Evolutionary conservation across 2,113 vertebrate species (phyloP).

Genomic region (Melanerpes aurifrons): DNA sequence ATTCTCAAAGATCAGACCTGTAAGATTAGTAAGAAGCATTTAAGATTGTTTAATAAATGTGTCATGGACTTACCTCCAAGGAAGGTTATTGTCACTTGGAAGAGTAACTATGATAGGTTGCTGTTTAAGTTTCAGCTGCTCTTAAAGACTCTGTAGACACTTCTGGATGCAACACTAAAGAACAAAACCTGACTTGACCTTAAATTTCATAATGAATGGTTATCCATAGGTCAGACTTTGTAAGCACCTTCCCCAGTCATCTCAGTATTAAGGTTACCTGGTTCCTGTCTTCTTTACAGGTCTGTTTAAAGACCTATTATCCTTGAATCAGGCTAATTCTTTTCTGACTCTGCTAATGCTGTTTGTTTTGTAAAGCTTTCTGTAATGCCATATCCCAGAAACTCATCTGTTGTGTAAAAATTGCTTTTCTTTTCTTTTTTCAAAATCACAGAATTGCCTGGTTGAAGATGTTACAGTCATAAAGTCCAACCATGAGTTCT

Average conservation of each 20-base stretch:
- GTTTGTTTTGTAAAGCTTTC: neutral
- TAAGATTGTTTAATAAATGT: neutral
- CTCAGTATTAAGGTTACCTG: neutral
- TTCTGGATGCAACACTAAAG: neutral
- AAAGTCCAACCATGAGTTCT: too few species aligned
- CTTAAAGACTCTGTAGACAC: neutral
- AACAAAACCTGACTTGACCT: neutral
- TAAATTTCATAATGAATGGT: neutral
- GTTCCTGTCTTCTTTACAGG: neutral
- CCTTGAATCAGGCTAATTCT: neutral
- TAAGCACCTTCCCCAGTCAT: neutral
- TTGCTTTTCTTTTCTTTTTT: too few species aligned
- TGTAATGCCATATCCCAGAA: neutral
- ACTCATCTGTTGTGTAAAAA: neutral
- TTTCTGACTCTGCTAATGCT: neutral
- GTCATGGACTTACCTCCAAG: neutral
- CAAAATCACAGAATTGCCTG: neutral
- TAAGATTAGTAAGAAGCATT: neutral
- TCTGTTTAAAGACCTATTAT: neutral
- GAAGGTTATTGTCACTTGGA: neutral
- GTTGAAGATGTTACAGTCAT: too few species aligned
- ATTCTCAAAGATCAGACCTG: neutral
- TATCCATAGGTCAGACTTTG: neutral
- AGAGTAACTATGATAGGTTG: neutral
- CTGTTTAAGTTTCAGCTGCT: neutral